Percentiles rank a stretch among this genome's conserved stretches.
Conservation (phyloP, 35 echinoderm and acorn worm species). For the Apostichopus californicus region DNA sequence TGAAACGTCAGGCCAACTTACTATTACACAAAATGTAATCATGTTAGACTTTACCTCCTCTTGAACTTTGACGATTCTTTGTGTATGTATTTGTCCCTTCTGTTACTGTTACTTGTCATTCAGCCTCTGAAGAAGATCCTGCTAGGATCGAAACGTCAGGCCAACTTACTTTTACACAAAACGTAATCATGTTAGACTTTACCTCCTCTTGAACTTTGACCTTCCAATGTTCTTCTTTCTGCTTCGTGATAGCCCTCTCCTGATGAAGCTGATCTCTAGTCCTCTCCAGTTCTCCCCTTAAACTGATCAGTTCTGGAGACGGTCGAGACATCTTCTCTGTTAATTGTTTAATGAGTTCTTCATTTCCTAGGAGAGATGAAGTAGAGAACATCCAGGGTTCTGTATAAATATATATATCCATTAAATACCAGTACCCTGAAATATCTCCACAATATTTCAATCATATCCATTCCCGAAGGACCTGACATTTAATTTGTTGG, state of each 20-base stretch:
- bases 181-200: not conserved
- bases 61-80: conserved; percentile 65
- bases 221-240: conserved; percentile 79
- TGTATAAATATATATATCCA: not conserved
- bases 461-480: not conserved
- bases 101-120: too few species aligned
- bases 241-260: conserved; percentile 64
- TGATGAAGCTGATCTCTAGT: conserved; percentile 70
- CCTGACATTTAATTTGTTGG: not conserved
- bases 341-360: conserved; percentile 72
- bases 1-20: too few species aligned
- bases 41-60: conserved; percentile 61
- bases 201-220: conserved; percentile 83
- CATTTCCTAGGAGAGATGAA: conserved; percentile 59
- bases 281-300: conserved; percentile 67
- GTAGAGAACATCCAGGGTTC: not conserved
- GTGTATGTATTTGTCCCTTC: too few species aligned
- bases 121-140: too few species aligned
- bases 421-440: too few species aligned
- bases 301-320: conserved; percentile 66
- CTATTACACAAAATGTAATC: too few species aligned
- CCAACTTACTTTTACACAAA: too few species aligned
- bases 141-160: too few species aligned
- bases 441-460: not conserved
- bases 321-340: conserved; percentile 80